These are phyloP conservation scores for Amitus sp. DNA, from an alignment of 2,888 invertebrate species.

Conservation along the genomic window DNA sequence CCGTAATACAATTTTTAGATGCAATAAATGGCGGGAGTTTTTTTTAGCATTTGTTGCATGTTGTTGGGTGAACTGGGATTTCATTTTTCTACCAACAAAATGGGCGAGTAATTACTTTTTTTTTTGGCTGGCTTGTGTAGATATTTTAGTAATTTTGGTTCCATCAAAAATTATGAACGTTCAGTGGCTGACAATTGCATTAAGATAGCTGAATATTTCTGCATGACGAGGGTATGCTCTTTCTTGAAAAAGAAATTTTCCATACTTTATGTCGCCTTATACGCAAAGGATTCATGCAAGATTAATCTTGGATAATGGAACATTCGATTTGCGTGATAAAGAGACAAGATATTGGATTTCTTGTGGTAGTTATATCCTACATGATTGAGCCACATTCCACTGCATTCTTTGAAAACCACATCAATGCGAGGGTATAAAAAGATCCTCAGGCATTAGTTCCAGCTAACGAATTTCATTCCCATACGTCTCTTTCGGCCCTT, in stretches of 20 bases:
- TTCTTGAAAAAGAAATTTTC: no score
- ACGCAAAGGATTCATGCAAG: not conserved
- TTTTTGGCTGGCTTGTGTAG: no score
- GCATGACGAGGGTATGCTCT: no score
- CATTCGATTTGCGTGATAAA: constrained; percentile 34
- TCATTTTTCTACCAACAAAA: no score
- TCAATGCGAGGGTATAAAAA: constrained; percentile 32
- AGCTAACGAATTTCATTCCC: constrained; percentile 58
- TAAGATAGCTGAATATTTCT: no score
- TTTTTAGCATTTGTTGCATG: constrained; percentile 37
- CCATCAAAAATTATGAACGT: no score
- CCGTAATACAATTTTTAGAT: no score
- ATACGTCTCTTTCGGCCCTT: not conserved
- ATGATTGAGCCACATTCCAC: constrained; percentile 47
- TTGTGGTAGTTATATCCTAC: constrained; percentile 12
- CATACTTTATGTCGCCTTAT: no score
- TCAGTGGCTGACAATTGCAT: no score
- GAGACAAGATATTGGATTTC: constrained; percentile 24
- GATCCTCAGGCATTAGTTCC: constrained; percentile 52
- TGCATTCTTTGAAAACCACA: constrained; percentile 45
- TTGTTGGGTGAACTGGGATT: constrained; percentile 22
- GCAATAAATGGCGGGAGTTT: no score
- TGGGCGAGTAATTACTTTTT: no score
- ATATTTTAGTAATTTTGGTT: no score
- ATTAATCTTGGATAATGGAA: constrained; percentile 1